Percentiles rank a stretch among this genome's conserved stretches.
phyloP scores from a whole-genome alignment of 2,888 invertebrate genomes.

The Eutolmus rufibarbis region DNA sequence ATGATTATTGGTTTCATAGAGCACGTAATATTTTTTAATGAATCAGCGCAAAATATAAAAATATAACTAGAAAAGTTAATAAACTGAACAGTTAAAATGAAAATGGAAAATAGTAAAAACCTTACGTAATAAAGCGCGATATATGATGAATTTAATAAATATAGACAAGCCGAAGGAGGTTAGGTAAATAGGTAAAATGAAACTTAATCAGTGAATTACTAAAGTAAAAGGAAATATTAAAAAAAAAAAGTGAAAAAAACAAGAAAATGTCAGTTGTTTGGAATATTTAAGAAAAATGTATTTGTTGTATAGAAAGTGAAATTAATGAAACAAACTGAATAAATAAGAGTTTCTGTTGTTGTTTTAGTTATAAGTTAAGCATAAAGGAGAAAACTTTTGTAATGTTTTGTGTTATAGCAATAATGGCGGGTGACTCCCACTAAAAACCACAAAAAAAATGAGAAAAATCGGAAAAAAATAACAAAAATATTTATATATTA shows the following conservation, averaged over 20 bases:
- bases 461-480: conserved; percentile 17
- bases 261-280: conserved; percentile 40
- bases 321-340: conserved; percentile 49
- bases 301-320: conserved; percentile 51
- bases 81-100: background rate
- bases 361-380: conserved; percentile 46
- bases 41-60: conserved; percentile 47
- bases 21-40: conserved; percentile 62
- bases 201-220: conserved; percentile 12
- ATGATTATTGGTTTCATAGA: conserved; percentile 64
- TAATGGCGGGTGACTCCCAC: conserved; percentile 35
- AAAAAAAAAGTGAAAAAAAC: background rate
- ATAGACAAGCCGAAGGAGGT: background rate
- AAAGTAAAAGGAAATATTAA: conserved; percentile 8
- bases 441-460: conserved; percentile 25
- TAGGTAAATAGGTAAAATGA: conserved; percentile 12
- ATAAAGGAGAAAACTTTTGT: conserved; percentile 39
- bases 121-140: conserved; percentile 45
- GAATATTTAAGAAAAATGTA: conserved; percentile 43
- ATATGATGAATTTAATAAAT: conserved; percentile 33
- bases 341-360: conserved; percentile 44
- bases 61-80: conserved; percentile 34
- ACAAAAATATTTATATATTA: conserved; percentile 25
- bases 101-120: conserved; percentile 45
- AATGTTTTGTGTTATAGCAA: conserved; percentile 49